phyloP scores from a whole-genome alignment of 2,888 invertebrate genomes.

The Eugnorisma glareosa region DNA sequence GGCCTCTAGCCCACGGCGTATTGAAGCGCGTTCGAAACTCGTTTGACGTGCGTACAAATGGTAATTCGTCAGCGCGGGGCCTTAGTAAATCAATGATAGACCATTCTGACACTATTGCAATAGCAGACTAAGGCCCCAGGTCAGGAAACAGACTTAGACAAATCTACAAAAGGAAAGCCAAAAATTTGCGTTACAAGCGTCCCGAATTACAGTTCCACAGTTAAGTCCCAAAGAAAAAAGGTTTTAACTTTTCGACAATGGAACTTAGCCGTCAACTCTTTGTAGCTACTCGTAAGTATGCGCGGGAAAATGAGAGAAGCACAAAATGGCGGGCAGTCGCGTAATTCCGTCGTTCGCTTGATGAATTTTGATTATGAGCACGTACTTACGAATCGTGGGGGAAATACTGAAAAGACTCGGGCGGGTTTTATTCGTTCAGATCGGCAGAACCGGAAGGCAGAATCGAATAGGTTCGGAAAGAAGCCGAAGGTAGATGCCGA shows the following conservation, averaged over 20 bases:
- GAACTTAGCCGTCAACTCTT: conserved; percentile 50
- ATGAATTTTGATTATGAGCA: conserved; percentile 65
- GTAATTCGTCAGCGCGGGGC: no score
- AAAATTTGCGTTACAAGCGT: not conserved
- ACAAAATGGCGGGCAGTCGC: conserved; percentile 50
- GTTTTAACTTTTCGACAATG: conserved; percentile 44
- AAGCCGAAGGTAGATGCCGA: not conserved
- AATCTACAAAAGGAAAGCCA: not conserved
- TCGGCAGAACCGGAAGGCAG: not conserved
- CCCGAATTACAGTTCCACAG: conserved; percentile 6
- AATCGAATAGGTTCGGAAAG: not conserved
- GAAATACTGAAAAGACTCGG: conserved; percentile 51
- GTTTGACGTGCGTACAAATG: no score
- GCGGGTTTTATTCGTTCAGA: not conserved
- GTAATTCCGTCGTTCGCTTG: conserved; percentile 50
- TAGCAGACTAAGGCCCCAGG: no score
- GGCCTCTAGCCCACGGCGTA: no score
- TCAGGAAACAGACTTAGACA: no score
- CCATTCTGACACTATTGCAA: no score
- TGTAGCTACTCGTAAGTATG: conserved; percentile 26
- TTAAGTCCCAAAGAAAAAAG: conserved; percentile 29
- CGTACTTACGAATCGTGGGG: conserved; percentile 55
- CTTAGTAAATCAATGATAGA: no score
- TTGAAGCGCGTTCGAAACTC: no score
- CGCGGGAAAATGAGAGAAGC: conserved; percentile 35